phyloP scores from a whole-genome alignment of 2,888 invertebrate species.

The Lingula anatina region DNA sequence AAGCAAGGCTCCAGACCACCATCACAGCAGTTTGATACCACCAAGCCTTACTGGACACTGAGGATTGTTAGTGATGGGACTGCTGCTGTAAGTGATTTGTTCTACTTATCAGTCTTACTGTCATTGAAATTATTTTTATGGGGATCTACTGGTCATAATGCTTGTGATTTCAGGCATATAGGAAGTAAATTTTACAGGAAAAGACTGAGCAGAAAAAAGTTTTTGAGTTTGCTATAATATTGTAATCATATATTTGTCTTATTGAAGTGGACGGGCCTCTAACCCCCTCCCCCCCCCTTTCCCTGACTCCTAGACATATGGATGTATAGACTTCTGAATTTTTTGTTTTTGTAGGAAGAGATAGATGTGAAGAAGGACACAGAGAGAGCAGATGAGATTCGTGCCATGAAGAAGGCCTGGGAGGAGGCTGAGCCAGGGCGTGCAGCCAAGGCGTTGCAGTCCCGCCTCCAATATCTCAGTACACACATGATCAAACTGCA shows the following conservation, averaged over 20 bases:
- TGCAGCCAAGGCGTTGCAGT: conserved; percentile 50
- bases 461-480: conserved; percentile 45
- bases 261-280: too few relatives aligned
- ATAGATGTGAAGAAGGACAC: conserved; percentile 50
- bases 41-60: conserved; percentile 48
- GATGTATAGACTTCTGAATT: neutral
- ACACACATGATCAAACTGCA: conserved; percentile 34
- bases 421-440: conserved; percentile 51
- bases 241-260: too few relatives aligned
- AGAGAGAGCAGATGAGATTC: conserved; percentile 49
- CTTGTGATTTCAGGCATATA: too few relatives aligned
- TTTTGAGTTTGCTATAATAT: too few relatives aligned
- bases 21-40: conserved; percentile 47
- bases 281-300: too few relatives aligned
- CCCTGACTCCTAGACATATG: too few relatives aligned
- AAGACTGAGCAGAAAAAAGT: too few relatives aligned
- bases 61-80: conserved; percentile 46
- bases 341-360: conserved; percentile 32
- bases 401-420: conserved; percentile 52
- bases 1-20: conserved; percentile 36
- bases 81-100: conserved; percentile 32
- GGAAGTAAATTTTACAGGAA: too few relatives aligned
- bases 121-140: too few relatives aligned
- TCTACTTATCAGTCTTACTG: too few relatives aligned
- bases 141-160: too few relatives aligned